These are phyloP conservation scores for Cataglyphis hispanica DNA, from an alignment of 1,140 invertebrate genomes.

Conservation along the genomic window DNA sequence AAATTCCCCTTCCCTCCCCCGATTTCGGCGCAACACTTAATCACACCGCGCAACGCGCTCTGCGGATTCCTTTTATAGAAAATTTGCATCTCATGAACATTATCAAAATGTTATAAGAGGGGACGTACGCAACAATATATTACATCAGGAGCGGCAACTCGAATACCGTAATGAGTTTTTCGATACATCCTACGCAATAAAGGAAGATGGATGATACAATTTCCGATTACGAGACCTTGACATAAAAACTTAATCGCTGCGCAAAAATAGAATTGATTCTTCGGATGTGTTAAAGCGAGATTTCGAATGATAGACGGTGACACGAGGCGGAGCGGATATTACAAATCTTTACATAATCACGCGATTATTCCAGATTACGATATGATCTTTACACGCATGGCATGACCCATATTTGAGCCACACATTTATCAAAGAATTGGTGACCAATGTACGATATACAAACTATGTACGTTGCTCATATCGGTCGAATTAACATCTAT, in stretches of 20 bases:
- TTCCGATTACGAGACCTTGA: slow-evolving; percentile 36
- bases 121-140: slow-evolving; percentile 52
- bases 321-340: slow-evolving; percentile 33
- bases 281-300: slow-evolving; percentile 18
- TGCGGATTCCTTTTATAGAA: slow-evolving; percentile 43
- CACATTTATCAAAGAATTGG: slow-evolving; percentile 13
- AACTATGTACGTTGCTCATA: not conserved
- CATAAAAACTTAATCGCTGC: slow-evolving; percentile 56
- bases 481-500: not conserved
- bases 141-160: slow-evolving; percentile 22
- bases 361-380: slow-evolving; percentile 35
- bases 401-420: not conserved
- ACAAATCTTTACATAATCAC: slow-evolving; percentile 36
- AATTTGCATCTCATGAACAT: slow-evolving; percentile 60
- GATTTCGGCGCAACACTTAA: slow-evolving; percentile 46
- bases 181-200: slow-evolving; percentile 68
- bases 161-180: slow-evolving; percentile 65
- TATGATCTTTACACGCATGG: slow-evolving; percentile 1
- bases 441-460: not conserved
- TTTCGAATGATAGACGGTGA: not conserved
- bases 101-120: slow-evolving; percentile 58
- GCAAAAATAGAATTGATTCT: slow-evolving; percentile 53
- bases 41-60: not conserved
- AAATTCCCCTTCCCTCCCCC: not conserved
- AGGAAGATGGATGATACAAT: slow-evolving; percentile 59